Evolutionary conservation across 1,140 invertebrate species (phyloP).

Genomic region (Dendroctonus valens): DNA sequence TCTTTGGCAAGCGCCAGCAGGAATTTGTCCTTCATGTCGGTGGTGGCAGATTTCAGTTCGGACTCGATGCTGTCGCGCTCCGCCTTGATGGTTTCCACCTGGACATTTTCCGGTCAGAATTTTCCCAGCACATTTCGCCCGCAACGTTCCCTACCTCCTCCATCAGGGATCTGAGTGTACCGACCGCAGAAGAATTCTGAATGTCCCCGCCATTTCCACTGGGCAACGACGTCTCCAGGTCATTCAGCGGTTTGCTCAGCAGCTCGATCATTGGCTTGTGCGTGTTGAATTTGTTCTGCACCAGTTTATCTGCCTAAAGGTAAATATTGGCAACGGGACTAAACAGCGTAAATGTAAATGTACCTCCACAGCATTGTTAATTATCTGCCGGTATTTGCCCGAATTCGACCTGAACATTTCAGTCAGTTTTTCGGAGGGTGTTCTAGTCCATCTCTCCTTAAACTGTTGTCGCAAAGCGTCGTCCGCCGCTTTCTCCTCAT

Average conservation of each 20-base stretch:
- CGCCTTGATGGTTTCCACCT: conserved; percentile 84
- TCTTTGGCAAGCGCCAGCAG: conserved; percentile 76
- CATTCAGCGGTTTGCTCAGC: conserved; percentile 70
- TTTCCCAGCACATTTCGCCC: too few species aligned
- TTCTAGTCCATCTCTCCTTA: conserved; percentile 87
- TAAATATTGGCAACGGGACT: background rate
- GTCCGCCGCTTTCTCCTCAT: conserved; percentile 91
- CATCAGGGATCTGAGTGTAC: conserved; percentile 77
- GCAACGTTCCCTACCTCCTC: conserved; percentile 56
- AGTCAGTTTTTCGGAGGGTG: conserved; percentile 84
- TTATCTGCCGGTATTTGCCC: conserved; percentile 88
- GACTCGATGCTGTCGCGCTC: conserved; percentile 87
- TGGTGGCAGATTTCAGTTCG: conserved; percentile 78
- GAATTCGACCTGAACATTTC: conserved; percentile 83
- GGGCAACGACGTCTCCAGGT: conserved; percentile 66
- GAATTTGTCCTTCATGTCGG: conserved; percentile 86
- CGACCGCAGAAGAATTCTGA: conserved; percentile 61
- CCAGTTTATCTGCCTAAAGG: conserved; percentile 61
- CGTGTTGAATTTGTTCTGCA: conserved; percentile 82
- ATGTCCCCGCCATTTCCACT: conserved; percentile 53
- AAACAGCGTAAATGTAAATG: background rate
- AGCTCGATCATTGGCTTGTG: conserved; percentile 79
- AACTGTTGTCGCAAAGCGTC: conserved; percentile 86
- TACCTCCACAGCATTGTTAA: conserved; percentile 80
- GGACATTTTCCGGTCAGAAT: conserved; percentile 2